These are phyloP conservation scores for Hermetia illucens DNA, from an alignment of 1,140 invertebrate species.

Conservation along the genomic window DNA sequence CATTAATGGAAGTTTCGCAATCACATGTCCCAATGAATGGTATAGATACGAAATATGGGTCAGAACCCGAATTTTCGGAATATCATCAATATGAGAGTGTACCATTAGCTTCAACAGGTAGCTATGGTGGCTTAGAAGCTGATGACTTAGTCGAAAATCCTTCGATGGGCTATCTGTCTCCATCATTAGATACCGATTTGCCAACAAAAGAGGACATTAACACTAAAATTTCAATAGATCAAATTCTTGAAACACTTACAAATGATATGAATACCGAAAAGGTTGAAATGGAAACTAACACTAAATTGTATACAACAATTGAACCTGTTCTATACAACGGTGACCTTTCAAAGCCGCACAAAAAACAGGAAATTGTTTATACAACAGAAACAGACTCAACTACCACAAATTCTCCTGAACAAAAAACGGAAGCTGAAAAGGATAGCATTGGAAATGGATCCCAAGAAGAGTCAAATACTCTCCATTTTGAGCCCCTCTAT, in stretches of 20 bases:
- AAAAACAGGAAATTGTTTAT: too few relatives aligned
- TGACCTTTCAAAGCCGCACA: too few relatives aligned
- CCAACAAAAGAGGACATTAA: slow-evolving; percentile 8
- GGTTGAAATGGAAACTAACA: not conserved
- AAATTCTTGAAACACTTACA: slow-evolving; percentile 19
- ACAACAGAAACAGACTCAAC: too few relatives aligned
- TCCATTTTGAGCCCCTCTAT: slow-evolving; percentile 13
- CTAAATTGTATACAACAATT: not conserved
- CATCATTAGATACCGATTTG: too few relatives aligned
- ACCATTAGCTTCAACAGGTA: slow-evolving; percentile 1
- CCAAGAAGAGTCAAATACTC: slow-evolving; percentile 8
- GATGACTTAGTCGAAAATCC: slow-evolving; percentile 2
- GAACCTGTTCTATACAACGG: not conserved
- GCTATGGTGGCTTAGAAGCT: slow-evolving; percentile 1
- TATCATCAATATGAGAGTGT: not conserved
- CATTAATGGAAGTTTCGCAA: slow-evolving; percentile 5
- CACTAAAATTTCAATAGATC: slow-evolving; percentile 19
- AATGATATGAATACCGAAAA: slow-evolving; percentile 9
- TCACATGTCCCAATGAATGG: too few relatives aligned
- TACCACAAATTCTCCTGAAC: too few relatives aligned
- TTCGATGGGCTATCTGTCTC: too few relatives aligned
- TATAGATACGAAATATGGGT: too few relatives aligned
- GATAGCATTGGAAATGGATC: too few relatives aligned
- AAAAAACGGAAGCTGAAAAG: too few relatives aligned
- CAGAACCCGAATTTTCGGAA: too few relatives aligned